Conservation (phyloP, 2,888 invertebrate species). For the Zeuzera pyrina region DNA sequence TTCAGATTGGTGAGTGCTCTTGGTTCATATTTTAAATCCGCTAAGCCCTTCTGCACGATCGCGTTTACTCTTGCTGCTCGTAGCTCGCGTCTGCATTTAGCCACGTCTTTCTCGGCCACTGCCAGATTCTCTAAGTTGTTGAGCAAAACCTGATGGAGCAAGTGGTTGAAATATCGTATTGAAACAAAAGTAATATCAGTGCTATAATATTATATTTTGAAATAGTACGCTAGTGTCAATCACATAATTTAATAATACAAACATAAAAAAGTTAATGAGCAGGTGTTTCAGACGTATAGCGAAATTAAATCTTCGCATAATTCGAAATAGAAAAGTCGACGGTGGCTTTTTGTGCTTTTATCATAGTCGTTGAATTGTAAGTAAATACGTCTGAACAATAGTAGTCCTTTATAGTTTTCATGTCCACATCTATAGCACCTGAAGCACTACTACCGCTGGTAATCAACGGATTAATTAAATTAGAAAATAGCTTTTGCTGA, state of each 20-base stretch:
- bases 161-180: too few species aligned
- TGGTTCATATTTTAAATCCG: constrained; percentile 45
- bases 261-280: too few species aligned
- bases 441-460: constrained; percentile 1
- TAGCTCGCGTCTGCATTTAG: constrained; percentile 38
- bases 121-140: constrained; percentile 56
- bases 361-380: constrained; percentile 52
- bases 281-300: too few species aligned
- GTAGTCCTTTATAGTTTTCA: constrained; percentile 42
- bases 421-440: constrained; percentile 28
- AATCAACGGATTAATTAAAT: constrained; percentile 24
- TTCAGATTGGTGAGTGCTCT: constrained; percentile 27
- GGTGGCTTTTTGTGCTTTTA: constrained; percentile 42
- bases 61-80: constrained; percentile 48
- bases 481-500: constrained; percentile 35
- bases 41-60: constrained; percentile 48
- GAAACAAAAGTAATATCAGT: too few species aligned
- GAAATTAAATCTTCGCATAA: too few species aligned
- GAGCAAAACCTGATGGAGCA: constrained; percentile 47
- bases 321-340: constrained; percentile 20
- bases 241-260: neutral
- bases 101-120: constrained; percentile 49
- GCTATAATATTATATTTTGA: too few species aligned
- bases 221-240: too few species aligned
- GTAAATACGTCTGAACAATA: constrained; percentile 54